These are phyloP conservation scores for Recurvirostra avosetta DNA, from an alignment of 2,113 vertebrate genomes.

Conservation along the genomic window DNA sequence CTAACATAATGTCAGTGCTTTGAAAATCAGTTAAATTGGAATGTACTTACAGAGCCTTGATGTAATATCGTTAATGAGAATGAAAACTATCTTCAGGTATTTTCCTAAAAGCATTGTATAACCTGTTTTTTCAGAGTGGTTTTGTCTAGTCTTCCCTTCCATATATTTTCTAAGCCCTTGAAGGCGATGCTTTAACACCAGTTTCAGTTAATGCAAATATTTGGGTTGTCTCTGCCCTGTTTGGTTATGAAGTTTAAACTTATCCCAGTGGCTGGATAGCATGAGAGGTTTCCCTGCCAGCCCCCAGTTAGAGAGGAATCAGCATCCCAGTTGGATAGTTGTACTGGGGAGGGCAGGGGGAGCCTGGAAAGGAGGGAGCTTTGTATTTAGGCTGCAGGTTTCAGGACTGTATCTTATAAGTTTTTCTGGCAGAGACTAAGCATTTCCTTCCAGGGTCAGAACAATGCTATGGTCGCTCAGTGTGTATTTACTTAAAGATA, in stretches of 20 bases:
- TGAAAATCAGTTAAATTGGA: not conserved
- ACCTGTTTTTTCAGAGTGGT: not conserved
- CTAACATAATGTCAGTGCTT: not conserved
- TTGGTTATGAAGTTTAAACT: slow-evolving; percentile 44
- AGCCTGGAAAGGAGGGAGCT: not conserved
- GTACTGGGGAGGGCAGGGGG: not conserved
- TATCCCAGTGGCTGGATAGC: not conserved
- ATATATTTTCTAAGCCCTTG: not conserved
- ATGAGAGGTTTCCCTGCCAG: not conserved
- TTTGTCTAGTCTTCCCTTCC: not conserved
- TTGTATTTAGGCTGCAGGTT: not conserved
- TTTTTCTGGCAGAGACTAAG: not conserved
- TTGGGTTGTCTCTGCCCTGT: slow-evolving; percentile 57
- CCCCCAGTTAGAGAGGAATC: not conserved
- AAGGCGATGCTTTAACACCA: not conserved
- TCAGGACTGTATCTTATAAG: not conserved
- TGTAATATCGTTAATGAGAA: not conserved
- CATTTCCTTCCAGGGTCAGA: not conserved
- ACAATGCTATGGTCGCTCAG: not conserved
- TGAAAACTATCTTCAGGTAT: not conserved
- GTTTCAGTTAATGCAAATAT: slow-evolving; percentile 45
- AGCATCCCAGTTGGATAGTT: not conserved
- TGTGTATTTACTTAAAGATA: not conserved
- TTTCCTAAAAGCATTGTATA: not conserved
- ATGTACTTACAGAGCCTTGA: not conserved